These are phyloP conservation scores for Thalassarche chlororhynchos DNA, from an alignment of 2,113 vertebrate genomes.

Conservation along the genomic window DNA sequence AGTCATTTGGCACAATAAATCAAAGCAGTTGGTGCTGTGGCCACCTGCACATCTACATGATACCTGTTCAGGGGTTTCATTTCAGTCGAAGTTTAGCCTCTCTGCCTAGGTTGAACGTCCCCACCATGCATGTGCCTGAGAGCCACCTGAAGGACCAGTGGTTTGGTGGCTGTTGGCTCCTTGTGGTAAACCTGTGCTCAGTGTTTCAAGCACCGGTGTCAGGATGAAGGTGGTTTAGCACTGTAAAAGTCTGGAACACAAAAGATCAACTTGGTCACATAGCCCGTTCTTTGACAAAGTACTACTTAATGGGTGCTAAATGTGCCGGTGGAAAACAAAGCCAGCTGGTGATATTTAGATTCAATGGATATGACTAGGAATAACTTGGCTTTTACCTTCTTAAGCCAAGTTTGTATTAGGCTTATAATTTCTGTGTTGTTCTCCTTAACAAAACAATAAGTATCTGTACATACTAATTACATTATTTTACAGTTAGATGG, in stretches of 20 bases:
- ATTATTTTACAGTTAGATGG: not conserved
- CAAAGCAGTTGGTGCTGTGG: not conserved
- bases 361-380: not conserved
- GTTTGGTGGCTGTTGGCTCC: not conserved
- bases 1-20: not conserved
- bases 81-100: not conserved
- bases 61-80: not conserved
- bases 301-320: not conserved
- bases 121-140: rapidly evolving
- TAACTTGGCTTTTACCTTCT: not conserved
- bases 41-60: no score
- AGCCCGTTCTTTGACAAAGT: not conserved
- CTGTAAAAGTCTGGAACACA: not conserved
- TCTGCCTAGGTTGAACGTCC: not conserved
- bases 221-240: not conserved
- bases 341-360: not conserved
- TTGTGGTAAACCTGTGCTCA: not conserved
- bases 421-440: not conserved
- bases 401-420: not conserved
- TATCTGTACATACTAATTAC: not conserved
- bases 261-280: not conserved
- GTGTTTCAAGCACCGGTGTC: not conserved
- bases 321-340: not conserved
- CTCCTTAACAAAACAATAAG: not conserved
- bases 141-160: not conserved